phyloP scores from a whole-genome alignment of 2,797 vertebrate species.

The Natrix natrix region DNA sequence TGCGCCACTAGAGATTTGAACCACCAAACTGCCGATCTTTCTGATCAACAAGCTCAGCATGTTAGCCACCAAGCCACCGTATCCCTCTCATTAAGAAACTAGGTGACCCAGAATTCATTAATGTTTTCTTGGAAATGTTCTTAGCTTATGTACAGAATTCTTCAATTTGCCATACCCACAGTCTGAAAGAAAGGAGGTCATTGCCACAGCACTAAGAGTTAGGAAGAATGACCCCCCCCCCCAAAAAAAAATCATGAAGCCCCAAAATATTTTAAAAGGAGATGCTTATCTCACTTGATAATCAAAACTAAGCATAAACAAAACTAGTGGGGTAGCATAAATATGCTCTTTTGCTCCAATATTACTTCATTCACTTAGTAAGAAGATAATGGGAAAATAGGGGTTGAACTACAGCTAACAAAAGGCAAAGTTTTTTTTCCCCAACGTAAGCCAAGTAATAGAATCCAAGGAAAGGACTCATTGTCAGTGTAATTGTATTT shows the following conservation, averaged over 20 bases:
- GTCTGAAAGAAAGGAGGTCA: neutral
- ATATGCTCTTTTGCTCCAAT: neutral
- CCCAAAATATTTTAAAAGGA: neutral
- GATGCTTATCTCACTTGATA: neutral
- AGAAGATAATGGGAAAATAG: neutral
- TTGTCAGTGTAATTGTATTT: neutral
- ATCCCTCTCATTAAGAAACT: neutral
- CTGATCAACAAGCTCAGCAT: no score
- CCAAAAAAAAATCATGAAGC: neutral
- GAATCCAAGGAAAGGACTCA: neutral
- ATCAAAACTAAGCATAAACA: neutral
- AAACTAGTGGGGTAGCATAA: neutral
- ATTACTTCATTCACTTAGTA: neutral
- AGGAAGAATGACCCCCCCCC: neutral
- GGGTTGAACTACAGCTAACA: neutral
- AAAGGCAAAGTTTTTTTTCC: neutral
- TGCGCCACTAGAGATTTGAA: no score
- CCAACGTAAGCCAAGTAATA: neutral
- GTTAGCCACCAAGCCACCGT: no score
- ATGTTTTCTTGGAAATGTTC: neutral
- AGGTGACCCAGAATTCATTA: neutral
- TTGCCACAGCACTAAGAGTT: neutral
- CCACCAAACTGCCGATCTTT: no score
- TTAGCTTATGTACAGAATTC: neutral
- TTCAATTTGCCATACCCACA: neutral